These are phyloP conservation scores for Galagoides demidoff DNA, from an alignment of 2,797 vertebrate genomes.

Conservation along the genomic window DNA sequence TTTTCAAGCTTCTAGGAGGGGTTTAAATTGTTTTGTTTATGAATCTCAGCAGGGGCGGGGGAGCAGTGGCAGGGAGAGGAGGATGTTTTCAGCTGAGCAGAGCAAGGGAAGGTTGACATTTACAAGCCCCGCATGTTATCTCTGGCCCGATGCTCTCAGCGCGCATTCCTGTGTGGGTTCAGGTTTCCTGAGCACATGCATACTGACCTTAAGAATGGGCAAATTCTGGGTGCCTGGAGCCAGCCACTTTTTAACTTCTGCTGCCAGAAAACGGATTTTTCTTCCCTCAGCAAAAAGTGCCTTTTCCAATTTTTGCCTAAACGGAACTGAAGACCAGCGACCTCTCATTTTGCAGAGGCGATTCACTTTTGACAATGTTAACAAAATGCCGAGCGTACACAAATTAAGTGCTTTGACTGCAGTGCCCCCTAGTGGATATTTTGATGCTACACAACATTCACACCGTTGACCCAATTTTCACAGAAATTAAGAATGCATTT, in stretches of 20 bases:
- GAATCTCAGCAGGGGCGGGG: neutral
- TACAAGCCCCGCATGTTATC: neutral
- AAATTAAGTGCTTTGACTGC: neutral
- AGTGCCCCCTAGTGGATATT: slow-evolving; percentile 57
- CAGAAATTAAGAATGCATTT: neutral
- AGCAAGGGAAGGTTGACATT: neutral
- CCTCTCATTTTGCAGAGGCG: slow-evolving; percentile 14
- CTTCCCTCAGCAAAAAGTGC: neutral
- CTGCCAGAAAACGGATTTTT: slow-evolving; percentile 28
- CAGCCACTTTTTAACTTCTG: slow-evolving; percentile 51
- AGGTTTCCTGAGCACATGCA: neutral
- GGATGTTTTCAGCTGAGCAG: neutral
- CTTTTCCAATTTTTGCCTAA: neutral
- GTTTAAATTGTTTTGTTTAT: neutral
- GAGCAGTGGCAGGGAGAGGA: no score
- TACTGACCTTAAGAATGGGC: neutral
- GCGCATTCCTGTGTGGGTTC: neutral
- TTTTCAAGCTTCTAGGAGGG: slow-evolving; percentile 52
- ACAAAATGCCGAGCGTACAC: neutral
- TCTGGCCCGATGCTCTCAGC: neutral
- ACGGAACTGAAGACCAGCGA: neutral
- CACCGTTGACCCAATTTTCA: rapidly evolving
- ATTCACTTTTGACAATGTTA: neutral
- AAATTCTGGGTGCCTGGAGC: neutral
- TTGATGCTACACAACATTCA: neutral